These are phyloP conservation scores for Dermochelys coriacea DNA, from an alignment of 2,797 vertebrate species.

Conservation along the genomic window DNA sequence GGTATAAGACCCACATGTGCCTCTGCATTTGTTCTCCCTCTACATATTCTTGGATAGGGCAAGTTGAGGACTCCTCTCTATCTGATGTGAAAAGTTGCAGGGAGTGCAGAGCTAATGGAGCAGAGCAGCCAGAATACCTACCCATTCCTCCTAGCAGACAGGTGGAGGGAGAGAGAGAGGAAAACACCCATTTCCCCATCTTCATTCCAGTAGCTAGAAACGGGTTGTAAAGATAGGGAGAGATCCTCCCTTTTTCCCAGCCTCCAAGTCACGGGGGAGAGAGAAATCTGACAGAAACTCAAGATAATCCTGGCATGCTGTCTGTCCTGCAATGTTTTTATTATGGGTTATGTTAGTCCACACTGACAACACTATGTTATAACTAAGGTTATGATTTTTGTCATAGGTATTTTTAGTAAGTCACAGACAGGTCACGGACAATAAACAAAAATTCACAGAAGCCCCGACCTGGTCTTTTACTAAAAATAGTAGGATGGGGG, in stretches of 20 bases:
- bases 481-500: no score
- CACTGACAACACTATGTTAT: background rate
- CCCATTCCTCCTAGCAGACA: background rate
- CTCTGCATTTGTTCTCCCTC: background rate
- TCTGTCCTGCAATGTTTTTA: background rate
- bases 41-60: background rate
- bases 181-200: background rate
- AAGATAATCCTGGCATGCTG: background rate
- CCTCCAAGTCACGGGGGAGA: background rate
- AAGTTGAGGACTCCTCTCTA: background rate
- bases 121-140: background rate
- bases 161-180: background rate
- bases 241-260: background rate
- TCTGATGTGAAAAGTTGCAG: background rate
- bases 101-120: background rate
- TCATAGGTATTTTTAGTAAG: no score
- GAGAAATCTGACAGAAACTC: background rate
- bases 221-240: background rate
- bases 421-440: no score
- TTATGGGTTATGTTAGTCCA: background rate
- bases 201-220: background rate
- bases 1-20: background rate
- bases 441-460: no score
- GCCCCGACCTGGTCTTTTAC: no score
- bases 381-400: no score